Evolutionary conservation across 1,140 invertebrate species (phyloP), one percentile per base, ranked within the genome.

Genomic region (Lepeophtheirus salmonis): DNA sequence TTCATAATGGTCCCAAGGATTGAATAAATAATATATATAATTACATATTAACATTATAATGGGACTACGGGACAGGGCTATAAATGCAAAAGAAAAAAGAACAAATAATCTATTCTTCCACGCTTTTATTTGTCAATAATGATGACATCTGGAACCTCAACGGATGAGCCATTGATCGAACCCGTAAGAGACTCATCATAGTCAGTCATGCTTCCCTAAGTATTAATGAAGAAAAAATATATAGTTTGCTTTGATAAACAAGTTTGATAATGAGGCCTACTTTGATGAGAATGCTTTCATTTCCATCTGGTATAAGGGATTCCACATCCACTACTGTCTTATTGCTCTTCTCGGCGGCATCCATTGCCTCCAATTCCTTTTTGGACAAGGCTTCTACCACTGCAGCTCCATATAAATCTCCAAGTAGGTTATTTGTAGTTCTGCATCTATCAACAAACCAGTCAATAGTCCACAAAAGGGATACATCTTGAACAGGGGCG

Each of bases 381-480:
- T 83, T 82, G 14, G 85, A 89, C 26, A 88, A 72, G 64, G 84
- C 79, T 70, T 89, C 83, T 3, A 89, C 84, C 3, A 89, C 77
- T 17, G 84, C 85, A 52, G 85, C 84, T 10, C 86, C 81, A 68
- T 87, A 89, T 67, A 84, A 86, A 67, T 91, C 86, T 0, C 86
- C 86, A 23, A 90, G 69, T 77, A 89, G 82, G 68, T 90, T 92
- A 65, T 87, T 86, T 3, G 84, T 86, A 0, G 87, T 89, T 56
- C 87, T 76, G 60, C 89, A 80, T 13, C 87, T 79, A 71, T 90
- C 87, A 6, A 89, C 80, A 68, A 89, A 82, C 86, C 86, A 91
- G 68, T 91, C 87, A 25, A 89, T 80, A 56, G 86, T 83, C 69
- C 89, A 89, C 2, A 90, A 73, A 2, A 91, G 71, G 1, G 83